These are phyloP conservation scores for Nyctalus aviator DNA, from an alignment of 2,797 vertebrate genomes.

Conservation along the genomic window DNA sequence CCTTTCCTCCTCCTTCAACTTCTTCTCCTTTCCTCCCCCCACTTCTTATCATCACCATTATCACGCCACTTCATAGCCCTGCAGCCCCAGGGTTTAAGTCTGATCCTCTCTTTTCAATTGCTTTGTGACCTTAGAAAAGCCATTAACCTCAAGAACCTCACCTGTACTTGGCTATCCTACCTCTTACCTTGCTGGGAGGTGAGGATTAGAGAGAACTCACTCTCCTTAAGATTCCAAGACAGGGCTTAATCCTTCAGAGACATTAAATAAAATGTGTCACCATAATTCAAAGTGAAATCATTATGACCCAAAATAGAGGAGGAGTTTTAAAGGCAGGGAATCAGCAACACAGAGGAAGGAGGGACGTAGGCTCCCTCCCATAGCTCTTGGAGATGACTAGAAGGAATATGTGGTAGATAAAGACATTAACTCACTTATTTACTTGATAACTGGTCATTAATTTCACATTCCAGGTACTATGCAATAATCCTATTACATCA, in stretches of 20 bases:
- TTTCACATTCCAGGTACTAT: not conserved
- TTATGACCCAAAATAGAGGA: not conserved
- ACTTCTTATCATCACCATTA: not conserved
- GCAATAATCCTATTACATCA: not conserved
- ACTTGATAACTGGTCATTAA: rapidly evolving
- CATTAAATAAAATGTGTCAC: not conserved
- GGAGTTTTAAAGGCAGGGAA: not conserved
- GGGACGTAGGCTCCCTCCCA: not conserved
- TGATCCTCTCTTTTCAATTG: not conserved
- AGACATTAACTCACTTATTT: not conserved
- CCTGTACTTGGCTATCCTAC: rapidly evolving
- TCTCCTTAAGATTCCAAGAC: rapidly evolving
- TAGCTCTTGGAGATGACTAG: not conserved
- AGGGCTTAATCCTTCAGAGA: not conserved
- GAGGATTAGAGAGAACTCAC: not conserved
- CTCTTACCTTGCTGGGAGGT: not conserved
- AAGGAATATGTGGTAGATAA: rapidly evolving
- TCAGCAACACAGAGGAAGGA: not conserved
- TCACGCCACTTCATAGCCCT: not conserved
- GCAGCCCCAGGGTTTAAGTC: not conserved
- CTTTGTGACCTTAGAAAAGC: not conserved
- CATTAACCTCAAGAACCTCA: too few relatives aligned
- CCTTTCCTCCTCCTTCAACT: too few relatives aligned
- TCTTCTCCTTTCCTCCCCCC: too few relatives aligned
- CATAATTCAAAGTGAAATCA: not conserved